A percentile compares a stretch with the other conserved stretches of the same genome.
phyloP scores from a whole-genome alignment of 2,797 vertebrate species.

The Melanotaenia pygmaea region DNA sequence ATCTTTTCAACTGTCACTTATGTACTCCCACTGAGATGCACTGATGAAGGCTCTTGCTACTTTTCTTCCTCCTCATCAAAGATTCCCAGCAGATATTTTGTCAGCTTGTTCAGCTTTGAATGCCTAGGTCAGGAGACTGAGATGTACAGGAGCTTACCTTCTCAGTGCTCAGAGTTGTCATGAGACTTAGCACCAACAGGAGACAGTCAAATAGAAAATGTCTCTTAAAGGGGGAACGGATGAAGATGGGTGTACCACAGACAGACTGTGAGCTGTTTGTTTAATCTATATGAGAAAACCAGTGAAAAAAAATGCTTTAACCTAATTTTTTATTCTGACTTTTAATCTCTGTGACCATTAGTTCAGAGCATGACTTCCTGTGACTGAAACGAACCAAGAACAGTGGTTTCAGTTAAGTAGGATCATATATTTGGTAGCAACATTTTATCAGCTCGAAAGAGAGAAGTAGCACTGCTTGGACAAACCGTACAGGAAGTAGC shows the following conservation, averaged over 20 bases:
- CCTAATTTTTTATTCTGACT: slow-evolving; percentile 49
- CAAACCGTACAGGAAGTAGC: slow-evolving; percentile 76
- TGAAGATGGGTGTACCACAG: slow-evolving; percentile 42
- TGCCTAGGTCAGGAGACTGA: slow-evolving; percentile 46
- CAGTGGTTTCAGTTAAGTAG: slow-evolving; percentile 65
- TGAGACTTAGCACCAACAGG: slow-evolving; percentile 34
- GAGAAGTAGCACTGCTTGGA: slow-evolving; percentile 56
- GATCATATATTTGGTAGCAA: slow-evolving; percentile 64
- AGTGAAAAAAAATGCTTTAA: slow-evolving; percentile 33
- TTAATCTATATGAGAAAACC: slow-evolving; percentile 38
- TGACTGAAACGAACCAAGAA: slow-evolving; percentile 52
- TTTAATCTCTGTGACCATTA: slow-evolving; percentile 46
- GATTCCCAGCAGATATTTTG: slow-evolving; percentile 56
- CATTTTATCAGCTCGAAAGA: slow-evolving; percentile 52
- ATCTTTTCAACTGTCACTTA: slow-evolving; percentile 52
- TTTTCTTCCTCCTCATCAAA: slow-evolving; percentile 53
- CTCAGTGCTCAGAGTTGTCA: slow-evolving; percentile 37
- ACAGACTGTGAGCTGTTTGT: slow-evolving; percentile 55
- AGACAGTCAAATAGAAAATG: slow-evolving; percentile 63
- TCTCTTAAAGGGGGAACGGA: slow-evolving; percentile 59
- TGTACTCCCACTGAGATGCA: slow-evolving; percentile 65
- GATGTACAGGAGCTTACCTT: slow-evolving; percentile 44
- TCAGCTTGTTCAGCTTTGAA: slow-evolving; percentile 45
- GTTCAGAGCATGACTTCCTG: slow-evolving; percentile 71
- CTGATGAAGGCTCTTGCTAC: slow-evolving; percentile 48